A percentile compares a stretch with the other conserved stretches of the same genome.
Conservation (phyloP, 2,113 vertebrate genomes). For the Motacilla alba region DNA sequence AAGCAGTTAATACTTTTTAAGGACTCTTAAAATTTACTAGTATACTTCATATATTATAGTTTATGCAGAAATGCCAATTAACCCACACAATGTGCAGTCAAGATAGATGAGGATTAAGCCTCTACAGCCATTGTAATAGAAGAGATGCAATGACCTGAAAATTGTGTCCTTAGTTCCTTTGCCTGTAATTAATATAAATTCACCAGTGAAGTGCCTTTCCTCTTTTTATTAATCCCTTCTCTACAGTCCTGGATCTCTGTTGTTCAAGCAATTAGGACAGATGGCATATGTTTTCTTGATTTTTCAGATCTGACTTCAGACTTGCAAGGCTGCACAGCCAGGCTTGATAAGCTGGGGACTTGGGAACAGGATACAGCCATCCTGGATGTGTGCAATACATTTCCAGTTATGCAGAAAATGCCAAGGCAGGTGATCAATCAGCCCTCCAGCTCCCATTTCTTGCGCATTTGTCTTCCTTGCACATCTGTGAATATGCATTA, state of each 20-base stretch:
- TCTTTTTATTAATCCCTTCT: not conserved
- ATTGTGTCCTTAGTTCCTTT: not conserved
- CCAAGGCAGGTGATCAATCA: not conserved
- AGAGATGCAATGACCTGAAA: conserved; percentile 34
- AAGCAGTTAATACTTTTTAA: not conserved
- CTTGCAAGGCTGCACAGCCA: not conserved
- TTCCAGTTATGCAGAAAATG: not conserved
- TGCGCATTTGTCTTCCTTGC: not conserved
- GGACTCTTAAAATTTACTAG: not conserved
- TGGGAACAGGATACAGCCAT: not conserved
- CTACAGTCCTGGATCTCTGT: not conserved
- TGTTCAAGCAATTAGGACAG: not conserved
- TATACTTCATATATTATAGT: not conserved
- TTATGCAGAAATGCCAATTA: conserved; percentile 26
- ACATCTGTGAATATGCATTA: not conserved
- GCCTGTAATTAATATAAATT: conserved; percentile 10
- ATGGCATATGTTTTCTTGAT: not conserved
- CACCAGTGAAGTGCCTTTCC: not conserved
- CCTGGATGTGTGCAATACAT: not conserved
- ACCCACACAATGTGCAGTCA: not conserved
- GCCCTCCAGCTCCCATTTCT: not conserved
- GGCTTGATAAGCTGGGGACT: not conserved
- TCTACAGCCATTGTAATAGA: not conserved
- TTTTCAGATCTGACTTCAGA: not conserved
- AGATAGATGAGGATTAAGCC: conserved; percentile 6